These are phyloP conservation scores for Phaethornis superciliosus DNA, from an alignment of 2,113 vertebrate species.

Conservation along the genomic window DNA sequence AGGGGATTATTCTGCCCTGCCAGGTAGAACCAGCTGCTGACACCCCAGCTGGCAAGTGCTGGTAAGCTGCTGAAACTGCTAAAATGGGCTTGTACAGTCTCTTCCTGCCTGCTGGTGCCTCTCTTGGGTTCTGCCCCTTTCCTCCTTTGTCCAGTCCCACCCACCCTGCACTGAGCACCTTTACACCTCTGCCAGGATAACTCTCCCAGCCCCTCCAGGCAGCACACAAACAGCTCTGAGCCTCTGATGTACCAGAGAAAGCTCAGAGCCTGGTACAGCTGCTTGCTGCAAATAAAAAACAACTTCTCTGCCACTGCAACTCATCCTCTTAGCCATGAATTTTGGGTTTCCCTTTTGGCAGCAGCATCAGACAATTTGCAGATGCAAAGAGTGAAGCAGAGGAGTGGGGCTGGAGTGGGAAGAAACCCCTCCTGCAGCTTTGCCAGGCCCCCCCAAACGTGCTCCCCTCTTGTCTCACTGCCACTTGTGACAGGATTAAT, in stretches of 20 bases:
- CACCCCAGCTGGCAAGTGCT: neutral
- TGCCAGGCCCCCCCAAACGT: neutral
- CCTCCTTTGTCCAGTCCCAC: neutral
- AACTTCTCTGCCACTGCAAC: neutral
- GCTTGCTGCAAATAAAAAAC: neutral
- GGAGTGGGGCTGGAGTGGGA: neutral
- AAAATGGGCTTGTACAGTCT: neutral
- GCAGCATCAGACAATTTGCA: neutral
- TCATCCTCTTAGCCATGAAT: neutral
- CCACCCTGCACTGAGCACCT: neutral
- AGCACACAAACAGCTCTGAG: rapidly evolving
- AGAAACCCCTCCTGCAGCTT: neutral
- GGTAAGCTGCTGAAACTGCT: neutral
- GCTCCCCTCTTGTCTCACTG: neutral
- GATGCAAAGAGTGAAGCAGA: neutral
- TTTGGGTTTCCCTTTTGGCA: constrained; percentile 11
- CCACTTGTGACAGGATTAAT: neutral
- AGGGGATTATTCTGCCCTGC: neutral
- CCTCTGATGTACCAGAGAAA: neutral
- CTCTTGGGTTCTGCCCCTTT: neutral
- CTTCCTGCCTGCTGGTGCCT: neutral
- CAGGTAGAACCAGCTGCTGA: neutral
- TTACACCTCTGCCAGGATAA: neutral
- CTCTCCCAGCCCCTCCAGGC: neutral
- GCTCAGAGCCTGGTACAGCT: neutral